Base-by-base conservation (phyloP, 2,113 vertebrate genomes). In the Polyodon spathula region DNA sequence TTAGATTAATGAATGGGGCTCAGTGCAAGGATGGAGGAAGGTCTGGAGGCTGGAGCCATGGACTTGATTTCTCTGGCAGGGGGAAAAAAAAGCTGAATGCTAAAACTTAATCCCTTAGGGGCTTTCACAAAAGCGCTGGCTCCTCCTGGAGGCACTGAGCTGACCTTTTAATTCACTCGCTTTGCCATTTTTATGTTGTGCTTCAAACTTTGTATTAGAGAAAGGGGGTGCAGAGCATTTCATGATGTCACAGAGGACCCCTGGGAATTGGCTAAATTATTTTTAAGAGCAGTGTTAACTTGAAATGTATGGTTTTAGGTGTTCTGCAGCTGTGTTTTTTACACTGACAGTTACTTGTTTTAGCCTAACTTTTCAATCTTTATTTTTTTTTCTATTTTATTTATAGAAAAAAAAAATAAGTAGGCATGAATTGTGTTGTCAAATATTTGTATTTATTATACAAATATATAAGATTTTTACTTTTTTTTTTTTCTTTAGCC, bases 101-200 rank as follows among this genome's bases (percentile, higher is more conserved):
- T 76, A 77, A 77, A 83, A 79, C 69, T 70, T 75, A 75, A 70
- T 81, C 81, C 73, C 82, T 78, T 65, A 66, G 83, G 83, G 83
- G 73, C 78, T 67, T 69, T 81, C 83, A 79, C 82, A 84, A 84
- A 89, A 86, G 84, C 81, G 80, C 76, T 80, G 69, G 72, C 81
- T 86, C 83, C 84, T 86, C 81, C 80, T 76, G 75, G 79, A 81
- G 77, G 78, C 87, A 68, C 58, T 61, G 70, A 65, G 74, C 69
- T 88, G 87, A 92, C 88, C 86, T 87, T 76, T 80, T 82, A 79
- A 81, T 88, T 83, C 83, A 79, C 78, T 86, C 73, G 67, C 70
- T 78, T 81, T 85, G 85, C 78, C 84, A 79, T 84, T 81, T 83
- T 87, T 81, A 80, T 84, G 83, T 86, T 73, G 74, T 69, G 63